Percentiles rank a stretch among this genome's conserved stretches.
These are phyloP conservation scores for Eupithecia inturbata DNA, from an alignment of 2,888 invertebrate genomes.

Conservation along the genomic window DNA sequence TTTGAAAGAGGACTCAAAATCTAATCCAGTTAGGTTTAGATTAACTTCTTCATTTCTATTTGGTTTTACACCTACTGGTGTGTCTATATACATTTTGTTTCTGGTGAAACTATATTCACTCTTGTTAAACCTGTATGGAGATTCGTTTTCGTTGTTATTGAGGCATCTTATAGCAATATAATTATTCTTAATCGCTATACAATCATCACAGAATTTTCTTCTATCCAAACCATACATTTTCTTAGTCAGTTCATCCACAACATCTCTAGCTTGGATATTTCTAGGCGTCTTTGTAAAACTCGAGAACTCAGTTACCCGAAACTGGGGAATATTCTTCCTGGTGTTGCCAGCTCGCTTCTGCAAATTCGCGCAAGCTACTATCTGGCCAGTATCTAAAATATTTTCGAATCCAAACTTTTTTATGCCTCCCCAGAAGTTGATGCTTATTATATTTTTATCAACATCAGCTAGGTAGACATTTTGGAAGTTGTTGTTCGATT, in stretches of 20 bases:
- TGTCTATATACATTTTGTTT: constrained; percentile 66
- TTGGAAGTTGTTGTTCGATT: constrained; percentile 75
- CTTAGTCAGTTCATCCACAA: constrained; percentile 73
- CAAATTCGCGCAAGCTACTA: constrained; percentile 86
- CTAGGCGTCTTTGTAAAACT: constrained; percentile 86
- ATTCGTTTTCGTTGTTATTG: constrained; percentile 60
- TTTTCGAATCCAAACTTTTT: constrained; percentile 81
- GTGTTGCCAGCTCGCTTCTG: constrained; percentile 83
- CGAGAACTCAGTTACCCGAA: constrained; percentile 86
- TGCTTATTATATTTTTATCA: constrained; percentile 78
- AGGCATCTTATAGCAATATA: constrained; percentile 49
- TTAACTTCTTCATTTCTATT: constrained; percentile 52
- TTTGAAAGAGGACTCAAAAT: constrained; percentile 77
- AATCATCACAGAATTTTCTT: constrained; percentile 63
- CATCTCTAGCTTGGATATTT: constrained; percentile 73
- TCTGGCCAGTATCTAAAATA: constrained; percentile 82
- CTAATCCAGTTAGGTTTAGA: constrained; percentile 70
- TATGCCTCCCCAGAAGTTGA: constrained; percentile 84
- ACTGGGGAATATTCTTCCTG: constrained; percentile 81
- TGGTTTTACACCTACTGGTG: constrained; percentile 54
- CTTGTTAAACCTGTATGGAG: constrained; percentile 67
- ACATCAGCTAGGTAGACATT: constrained; percentile 85
- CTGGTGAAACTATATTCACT: constrained; percentile 61
- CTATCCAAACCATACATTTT: constrained; percentile 51
- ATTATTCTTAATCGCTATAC: constrained; percentile 64